Evolutionary conservation across 2,888 invertebrate species (phyloP).

Genomic region (Dicycla oo): DNA sequence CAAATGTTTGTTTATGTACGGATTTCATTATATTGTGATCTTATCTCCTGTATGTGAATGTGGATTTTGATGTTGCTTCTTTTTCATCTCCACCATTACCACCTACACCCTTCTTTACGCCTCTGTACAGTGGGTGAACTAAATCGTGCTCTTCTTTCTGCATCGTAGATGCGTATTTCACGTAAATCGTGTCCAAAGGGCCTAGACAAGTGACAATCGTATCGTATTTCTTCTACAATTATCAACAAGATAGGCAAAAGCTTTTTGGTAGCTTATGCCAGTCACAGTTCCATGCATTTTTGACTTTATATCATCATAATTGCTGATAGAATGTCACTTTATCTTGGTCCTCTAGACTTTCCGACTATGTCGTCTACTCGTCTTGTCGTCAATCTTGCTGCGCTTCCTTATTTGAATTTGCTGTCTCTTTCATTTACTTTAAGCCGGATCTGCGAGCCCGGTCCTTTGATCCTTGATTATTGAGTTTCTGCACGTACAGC

Average conservation of each 20-base stretch:
- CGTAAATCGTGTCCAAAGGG: not conserved
- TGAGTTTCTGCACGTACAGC: conserved; percentile 34
- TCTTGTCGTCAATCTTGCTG: not conserved
- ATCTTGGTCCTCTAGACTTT: not conserved
- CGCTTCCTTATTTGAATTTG: conserved; percentile 20
- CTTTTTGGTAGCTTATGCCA: too few relatives aligned
- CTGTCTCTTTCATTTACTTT: conserved; percentile 9
- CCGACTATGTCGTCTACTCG: not conserved
- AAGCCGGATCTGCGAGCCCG: conserved; percentile 17
- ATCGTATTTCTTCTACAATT: not conserved
- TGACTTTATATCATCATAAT: not conserved
- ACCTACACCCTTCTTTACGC: not conserved
- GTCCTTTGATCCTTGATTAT: conserved; percentile 30
- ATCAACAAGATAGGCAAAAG: too few relatives aligned
- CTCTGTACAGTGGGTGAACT: not conserved
- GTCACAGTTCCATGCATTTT: not conserved
- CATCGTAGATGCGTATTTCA: not conserved
- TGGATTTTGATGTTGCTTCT: not conserved
- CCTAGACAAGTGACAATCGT: not conserved
- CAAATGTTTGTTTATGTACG: conserved; percentile 36
- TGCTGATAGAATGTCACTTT: not conserved
- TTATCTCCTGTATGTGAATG: not conserved
- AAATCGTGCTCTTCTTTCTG: not conserved
- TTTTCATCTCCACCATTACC: not conserved
- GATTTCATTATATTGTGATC: conserved; percentile 1